Percentiles rank a stretch among this genome's conserved stretches.
These are phyloP conservation scores for Boulengeromyrus knoepffleri DNA, from an alignment of 2,113 vertebrate genomes.

Conservation along the genomic window DNA sequence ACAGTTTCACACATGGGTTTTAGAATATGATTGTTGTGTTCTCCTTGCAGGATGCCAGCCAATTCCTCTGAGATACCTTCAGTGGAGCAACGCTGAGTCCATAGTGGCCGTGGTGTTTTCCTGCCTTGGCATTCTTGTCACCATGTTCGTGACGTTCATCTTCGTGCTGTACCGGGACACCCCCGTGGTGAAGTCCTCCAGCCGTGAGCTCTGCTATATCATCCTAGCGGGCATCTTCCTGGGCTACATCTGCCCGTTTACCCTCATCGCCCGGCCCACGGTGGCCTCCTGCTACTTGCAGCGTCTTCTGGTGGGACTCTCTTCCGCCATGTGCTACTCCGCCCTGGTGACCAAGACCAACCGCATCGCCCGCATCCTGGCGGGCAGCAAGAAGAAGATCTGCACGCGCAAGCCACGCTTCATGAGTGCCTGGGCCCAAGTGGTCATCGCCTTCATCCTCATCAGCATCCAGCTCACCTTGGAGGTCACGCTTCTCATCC, in stretches of 20 bases:
- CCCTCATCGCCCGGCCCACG: conserved; percentile 85
- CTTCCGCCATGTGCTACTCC: conserved; percentile 95
- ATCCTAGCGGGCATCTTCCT: conserved; percentile 94
- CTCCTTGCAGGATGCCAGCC: conserved; percentile 74
- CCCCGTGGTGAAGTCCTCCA: conserved; percentile 95
- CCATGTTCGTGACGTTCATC: conserved; percentile 89
- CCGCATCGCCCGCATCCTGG: conserved; percentile 91
- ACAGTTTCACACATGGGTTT: not conserved
- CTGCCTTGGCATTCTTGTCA: conserved; percentile 89
- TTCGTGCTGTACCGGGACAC: conserved; percentile 94
- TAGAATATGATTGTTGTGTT: not conserved
- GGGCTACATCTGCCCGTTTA: conserved; percentile 92
- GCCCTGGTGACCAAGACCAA: conserved; percentile 96
- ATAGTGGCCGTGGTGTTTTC: conserved; percentile 91
- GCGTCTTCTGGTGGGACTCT: conserved; percentile 87
- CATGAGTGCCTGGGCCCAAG: conserved; percentile 96
- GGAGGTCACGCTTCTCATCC: conserved; percentile 83
- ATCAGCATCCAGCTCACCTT: conserved; percentile 84
- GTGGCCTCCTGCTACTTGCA: conserved; percentile 90
- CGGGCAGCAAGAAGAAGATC: conserved; percentile 98
- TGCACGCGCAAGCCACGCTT: conserved; percentile 92
- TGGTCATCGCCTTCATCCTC: conserved; percentile 84
- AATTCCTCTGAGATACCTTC: conserved; percentile 79
- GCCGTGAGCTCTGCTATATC: conserved; percentile 94
- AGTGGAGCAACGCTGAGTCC: conserved; percentile 93